A percentile compares a stretch with the other conserved stretches of the same genome.
These are phyloP conservation scores for Drosophila rhopaloa DNA, from an alignment of 1,140 invertebrate species.

Conservation along the genomic window DNA sequence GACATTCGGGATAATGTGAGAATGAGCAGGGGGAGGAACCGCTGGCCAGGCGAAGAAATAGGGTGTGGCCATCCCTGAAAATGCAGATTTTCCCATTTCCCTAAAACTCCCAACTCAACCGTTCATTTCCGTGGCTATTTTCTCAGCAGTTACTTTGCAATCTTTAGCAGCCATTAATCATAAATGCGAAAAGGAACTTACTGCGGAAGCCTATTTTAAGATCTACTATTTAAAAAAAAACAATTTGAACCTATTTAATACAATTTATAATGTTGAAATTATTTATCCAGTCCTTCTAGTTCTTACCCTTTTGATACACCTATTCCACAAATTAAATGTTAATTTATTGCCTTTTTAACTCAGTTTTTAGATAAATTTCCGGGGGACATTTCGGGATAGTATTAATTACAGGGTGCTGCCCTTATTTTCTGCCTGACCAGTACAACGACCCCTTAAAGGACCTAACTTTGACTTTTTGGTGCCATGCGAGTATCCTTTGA, in stretches of 20 bases:
- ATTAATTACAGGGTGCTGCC: constrained; percentile 60
- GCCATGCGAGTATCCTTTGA: constrained; percentile 58
- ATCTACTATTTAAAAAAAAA: too few relatives aligned
- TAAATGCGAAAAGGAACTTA: constrained; percentile 14
- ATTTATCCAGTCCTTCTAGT: background rate
- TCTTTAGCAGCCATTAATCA: constrained; percentile 55
- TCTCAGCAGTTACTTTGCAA: constrained; percentile 38
- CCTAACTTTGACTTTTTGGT: constrained; percentile 60
- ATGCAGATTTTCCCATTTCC: constrained; percentile 56
- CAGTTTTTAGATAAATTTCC: constrained; percentile 52
- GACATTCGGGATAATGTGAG: constrained; percentile 42
- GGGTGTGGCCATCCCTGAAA: constrained; percentile 43
- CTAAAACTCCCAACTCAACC: constrained; percentile 8
- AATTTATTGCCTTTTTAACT: constrained; percentile 49
- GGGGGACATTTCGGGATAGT: constrained; percentile 44
- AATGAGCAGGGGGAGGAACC: constrained; percentile 26
- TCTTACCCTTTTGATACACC: constrained; percentile 1
- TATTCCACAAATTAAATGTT: constrained; percentile 5
- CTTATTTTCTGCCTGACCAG: constrained; percentile 12
- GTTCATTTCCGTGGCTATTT: constrained; percentile 35
- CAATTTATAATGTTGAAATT: background rate
- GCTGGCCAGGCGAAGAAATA: constrained; percentile 14
- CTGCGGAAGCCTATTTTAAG: background rate
- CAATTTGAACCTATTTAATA: too few relatives aligned
- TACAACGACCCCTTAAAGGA: constrained; percentile 30